Evolutionary conservation across 2,888 invertebrate species (phyloP), one percentile per base, ranked within the genome.

Genomic region (Chalcis sispes): DNA sequence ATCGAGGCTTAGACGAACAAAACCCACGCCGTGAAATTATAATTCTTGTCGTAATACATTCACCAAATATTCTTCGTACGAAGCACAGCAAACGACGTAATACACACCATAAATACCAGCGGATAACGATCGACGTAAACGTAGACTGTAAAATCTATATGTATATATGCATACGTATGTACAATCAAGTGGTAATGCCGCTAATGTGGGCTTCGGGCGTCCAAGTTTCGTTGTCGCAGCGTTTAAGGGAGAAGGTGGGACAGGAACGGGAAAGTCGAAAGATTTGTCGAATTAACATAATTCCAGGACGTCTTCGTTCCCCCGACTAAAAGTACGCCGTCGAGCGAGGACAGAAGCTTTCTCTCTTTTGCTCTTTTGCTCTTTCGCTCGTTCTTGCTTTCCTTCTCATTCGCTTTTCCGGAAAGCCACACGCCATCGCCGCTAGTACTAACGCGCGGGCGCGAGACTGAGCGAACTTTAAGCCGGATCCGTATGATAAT

Each of bases 251-350:
- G n/a, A n/a, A n/a, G n/a, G n/a, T n/a, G n/a, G n/a, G n/a, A n/a
- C n/a, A n/a, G n/a, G n/a, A n/a, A n/a, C n/a, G n/a, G n/a, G n/a
- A n/a, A n/a, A n/a, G 1, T 23, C 42, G 66, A 59, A 76, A 79
- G 77, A 77, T 80, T 80, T 79, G 75, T 80, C 76, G 74, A 78
- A 80, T 80, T 80, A 66, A 79, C 79, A 80, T 80, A 78, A 78
- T 80, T 77, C 72, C 72, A 54, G 25, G 56, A 32, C 54, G 62
- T 56, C 56, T 56, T 64, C 48, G 50, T 61, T 48, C n/a, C n/a
- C n/a, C n/a, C n/a, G n/a, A 62, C 67, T 76, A 76, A 72, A 76
- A 72, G 76, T 72, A 59, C 59, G 32, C 1, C 25, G 42, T 1
- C 13, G 20, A 8, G 20, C 10, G 15, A n/a, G 23, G 0, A 29